A percentile compares a stretch with the other conserved stretches of the same genome.
Evolutionary conservation across 2,113 vertebrate genomes (phyloP).

Genomic region (Macrotis lagotis): DNA sequence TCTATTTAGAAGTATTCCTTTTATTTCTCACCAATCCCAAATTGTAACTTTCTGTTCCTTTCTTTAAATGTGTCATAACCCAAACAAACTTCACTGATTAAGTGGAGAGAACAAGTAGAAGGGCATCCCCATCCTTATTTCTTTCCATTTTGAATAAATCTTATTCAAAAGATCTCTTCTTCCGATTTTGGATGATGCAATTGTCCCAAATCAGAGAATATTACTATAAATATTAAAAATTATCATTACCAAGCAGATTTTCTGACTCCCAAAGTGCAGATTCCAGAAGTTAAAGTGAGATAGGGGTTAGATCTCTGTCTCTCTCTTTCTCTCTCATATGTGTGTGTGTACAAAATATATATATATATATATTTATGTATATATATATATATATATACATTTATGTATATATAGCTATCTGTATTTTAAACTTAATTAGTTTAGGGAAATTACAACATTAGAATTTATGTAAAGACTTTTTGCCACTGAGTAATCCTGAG

Average conservation of each 20-base stretch:
- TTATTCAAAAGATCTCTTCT: neutral
- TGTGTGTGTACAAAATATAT: no score
- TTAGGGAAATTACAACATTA: conserved; percentile 2
- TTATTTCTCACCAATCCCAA: neutral
- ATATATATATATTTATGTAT: no score
- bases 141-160: neutral
- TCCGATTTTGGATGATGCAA: neutral
- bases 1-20: neutral
- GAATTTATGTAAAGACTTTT: conserved; percentile 44
- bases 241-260: conserved; percentile 30
- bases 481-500: conserved; percentile 35
- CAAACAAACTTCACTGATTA: neutral
- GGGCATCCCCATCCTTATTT: neutral
- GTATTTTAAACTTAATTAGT: conserved; percentile 31
- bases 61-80: no score
- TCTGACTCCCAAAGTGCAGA: conserved; percentile 16
- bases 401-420: no score
- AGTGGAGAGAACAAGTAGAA: neutral
- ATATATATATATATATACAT: no score
- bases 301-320: neutral
- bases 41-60: neutral
- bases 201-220: conserved; percentile 18
- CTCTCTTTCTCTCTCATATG: no score
- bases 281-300: conserved; percentile 36
- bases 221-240: neutral